These are phyloP conservation scores for Volucella inflata DNA, from an alignment of 2,888 invertebrate species.

Conservation along the genomic window DNA sequence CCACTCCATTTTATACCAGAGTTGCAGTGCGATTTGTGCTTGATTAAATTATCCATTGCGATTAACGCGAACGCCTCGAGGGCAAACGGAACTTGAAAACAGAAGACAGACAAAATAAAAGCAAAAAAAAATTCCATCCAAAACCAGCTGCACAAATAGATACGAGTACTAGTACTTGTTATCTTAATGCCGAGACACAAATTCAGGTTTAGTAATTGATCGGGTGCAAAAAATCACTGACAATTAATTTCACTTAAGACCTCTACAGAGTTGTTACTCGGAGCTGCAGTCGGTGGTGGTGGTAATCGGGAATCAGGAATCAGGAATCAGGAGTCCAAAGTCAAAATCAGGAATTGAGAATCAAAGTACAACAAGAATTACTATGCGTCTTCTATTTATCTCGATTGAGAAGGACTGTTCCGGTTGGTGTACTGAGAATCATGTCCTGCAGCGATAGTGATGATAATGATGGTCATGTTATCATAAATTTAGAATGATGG, in stretches of 20 bases:
- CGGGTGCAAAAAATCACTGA: constrained; percentile 74
- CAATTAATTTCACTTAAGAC: constrained; percentile 75
- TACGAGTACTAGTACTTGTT: constrained; percentile 56
- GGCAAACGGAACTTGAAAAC: constrained; percentile 42
- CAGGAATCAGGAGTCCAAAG: not conserved
- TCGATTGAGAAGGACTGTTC: constrained; percentile 31
- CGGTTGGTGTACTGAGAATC: constrained; percentile 53
- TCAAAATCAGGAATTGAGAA: not conserved
- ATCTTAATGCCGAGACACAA: constrained; percentile 68
- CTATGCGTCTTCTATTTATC: not conserved
- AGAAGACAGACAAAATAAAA: constrained; percentile 4
- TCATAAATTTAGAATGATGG: constrained; percentile 65
- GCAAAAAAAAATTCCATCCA: constrained; percentile 27
- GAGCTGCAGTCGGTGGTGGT: not conserved
- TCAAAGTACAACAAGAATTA: too few species aligned
- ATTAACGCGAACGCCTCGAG: constrained; percentile 68
- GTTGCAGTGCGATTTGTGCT: constrained; percentile 51
- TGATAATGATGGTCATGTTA: constrained; percentile 62
- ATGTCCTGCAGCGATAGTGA: constrained; percentile 50
- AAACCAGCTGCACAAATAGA: constrained; percentile 60
- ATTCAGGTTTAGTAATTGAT: constrained; percentile 72
- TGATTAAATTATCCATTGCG: constrained; percentile 72
- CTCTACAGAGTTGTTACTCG: constrained; percentile 26
- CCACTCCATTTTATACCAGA: not conserved
- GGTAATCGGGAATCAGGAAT: not conserved